Evolutionary conservation across 2,888 invertebrate species (phyloP).

Genomic region (Leptinotarsa juncta): DNA sequence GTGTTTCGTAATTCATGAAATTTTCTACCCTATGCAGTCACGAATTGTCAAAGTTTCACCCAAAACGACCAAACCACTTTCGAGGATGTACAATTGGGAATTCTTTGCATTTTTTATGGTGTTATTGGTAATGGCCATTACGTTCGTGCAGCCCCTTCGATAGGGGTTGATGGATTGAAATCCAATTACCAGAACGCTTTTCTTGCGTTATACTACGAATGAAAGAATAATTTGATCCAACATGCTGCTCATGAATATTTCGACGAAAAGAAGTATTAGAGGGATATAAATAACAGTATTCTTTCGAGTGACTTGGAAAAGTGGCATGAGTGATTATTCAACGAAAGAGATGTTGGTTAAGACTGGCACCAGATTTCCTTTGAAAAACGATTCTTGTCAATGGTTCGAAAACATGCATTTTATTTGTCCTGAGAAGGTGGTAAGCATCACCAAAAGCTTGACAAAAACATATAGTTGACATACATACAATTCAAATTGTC

Average conservation of each 20-base stretch:
- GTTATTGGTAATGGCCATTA: conserved; percentile 56
- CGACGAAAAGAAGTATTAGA: neutral
- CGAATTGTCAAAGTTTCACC: conserved; percentile 53
- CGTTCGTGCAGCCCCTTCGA: conserved; percentile 39
- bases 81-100: conserved; percentile 53
- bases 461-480: no score
- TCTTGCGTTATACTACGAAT: conserved; percentile 18
- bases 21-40: conserved; percentile 39
- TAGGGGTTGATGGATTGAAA: conserved; percentile 45
- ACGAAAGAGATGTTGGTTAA: no score
- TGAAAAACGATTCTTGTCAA: no score
- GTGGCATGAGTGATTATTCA: neutral
- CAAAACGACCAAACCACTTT: conserved; percentile 54
- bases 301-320: no score
- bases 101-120: conserved; percentile 54
- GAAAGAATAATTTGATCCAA: conserved; percentile 1
- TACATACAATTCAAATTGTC: no score
- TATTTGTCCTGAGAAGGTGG: no score
- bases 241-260: conserved; percentile 7
- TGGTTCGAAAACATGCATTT: no score
- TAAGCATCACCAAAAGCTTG: no score
- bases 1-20: conserved; percentile 9
- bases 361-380: no score
- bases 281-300: neutral
- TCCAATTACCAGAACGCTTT: conserved; percentile 34